Evolutionary conservation across 2,113 vertebrate species (phyloP), one percentile per base, ranked within the genome.

Genomic region (Nanorana parkeri): DNA sequence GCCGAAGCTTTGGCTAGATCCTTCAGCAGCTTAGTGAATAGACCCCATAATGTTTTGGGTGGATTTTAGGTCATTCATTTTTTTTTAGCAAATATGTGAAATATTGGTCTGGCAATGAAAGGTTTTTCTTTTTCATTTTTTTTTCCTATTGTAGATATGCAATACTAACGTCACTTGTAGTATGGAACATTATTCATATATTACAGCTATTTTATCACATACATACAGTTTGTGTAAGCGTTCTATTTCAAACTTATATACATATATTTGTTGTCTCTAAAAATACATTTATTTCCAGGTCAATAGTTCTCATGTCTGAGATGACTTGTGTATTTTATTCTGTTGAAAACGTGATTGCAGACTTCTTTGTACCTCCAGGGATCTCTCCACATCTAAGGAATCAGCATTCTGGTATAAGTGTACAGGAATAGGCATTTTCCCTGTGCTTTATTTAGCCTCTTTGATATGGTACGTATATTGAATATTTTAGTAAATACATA

Each of bases 261-360:
- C 20, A 74, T 20, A 1, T 55, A 58, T 64, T 64, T 77, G 58
- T 64, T 51, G 60, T 41, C 58, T 51, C 74, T 21, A 68, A 79
- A 79, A 79, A 68, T 79, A 68, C 15, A 68, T 79, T 21, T 60
- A 51, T 79, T 79, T 79, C 77, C 77, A 79, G 77, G 77, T 79
- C 77, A 68, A 58, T 68, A 52, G 65, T 17, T 79, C 68, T 58
- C 28, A 79, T 52, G 67, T 79, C 29, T 60, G 55, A 71, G 58
- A 79, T 60, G 65, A 79, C 77, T 79, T 60, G 28, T 69, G 69
- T 29, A 55, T 68, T 60, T 68, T 68, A 36, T 29, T 36, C 54
- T 28, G 58, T 65, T 79, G 52, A 29, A 58, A 58, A 58, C 29
- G n/a, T 65, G 29, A 79, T 79, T 79, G 68, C 26, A 68, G 65